Percentiles rank a stretch among this genome's conserved stretches.
Evolutionary conservation across 2,113 vertebrate genomes (phyloP).

Genomic region (Oreotragus oreotragus): DNA sequence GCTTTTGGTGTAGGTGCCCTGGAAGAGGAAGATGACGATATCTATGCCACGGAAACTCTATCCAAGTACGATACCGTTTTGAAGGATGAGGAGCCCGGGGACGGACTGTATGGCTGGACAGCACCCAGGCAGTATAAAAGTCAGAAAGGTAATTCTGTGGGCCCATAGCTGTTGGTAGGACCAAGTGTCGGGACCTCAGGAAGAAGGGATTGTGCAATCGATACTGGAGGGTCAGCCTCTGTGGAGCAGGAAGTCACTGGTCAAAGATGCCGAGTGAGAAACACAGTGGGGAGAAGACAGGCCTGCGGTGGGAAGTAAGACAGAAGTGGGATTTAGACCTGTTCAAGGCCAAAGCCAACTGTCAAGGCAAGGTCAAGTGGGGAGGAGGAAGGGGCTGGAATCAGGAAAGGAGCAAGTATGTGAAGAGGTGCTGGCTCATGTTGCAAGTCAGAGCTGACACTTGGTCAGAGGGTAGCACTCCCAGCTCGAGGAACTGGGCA

Average conservation of each 20-base stretch:
- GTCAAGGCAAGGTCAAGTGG: background rate
- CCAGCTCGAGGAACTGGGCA: background rate
- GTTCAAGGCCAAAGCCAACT: background rate
- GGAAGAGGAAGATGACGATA: conserved; percentile 95
- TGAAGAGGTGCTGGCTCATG: background rate
- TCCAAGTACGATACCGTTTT: conserved; percentile 90
- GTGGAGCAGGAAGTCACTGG: background rate
- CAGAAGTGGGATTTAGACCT: background rate
- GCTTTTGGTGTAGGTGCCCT: conserved; percentile 95
- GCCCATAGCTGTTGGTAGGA: accelerated
- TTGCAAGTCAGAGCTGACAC: background rate
- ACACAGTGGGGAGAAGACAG: background rate
- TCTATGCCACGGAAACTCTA: conserved; percentile 91
- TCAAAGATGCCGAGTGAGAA: background rate
- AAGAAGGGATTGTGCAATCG: background rate
- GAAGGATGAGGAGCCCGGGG: conserved; percentile 93
- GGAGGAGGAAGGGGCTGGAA: background rate
- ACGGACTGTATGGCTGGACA: conserved; percentile 96
- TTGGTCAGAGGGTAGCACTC: background rate
- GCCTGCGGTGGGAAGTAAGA: background rate
- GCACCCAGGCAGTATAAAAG: conserved; percentile 88
- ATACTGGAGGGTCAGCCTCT: background rate
- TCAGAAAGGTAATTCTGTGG: conserved; percentile 77
- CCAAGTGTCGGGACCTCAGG: accelerated
- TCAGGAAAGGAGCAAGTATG: background rate